phyloP scores from a whole-genome alignment of 1,140 invertebrate species.

The Choristoneura fumiferana region DNA sequence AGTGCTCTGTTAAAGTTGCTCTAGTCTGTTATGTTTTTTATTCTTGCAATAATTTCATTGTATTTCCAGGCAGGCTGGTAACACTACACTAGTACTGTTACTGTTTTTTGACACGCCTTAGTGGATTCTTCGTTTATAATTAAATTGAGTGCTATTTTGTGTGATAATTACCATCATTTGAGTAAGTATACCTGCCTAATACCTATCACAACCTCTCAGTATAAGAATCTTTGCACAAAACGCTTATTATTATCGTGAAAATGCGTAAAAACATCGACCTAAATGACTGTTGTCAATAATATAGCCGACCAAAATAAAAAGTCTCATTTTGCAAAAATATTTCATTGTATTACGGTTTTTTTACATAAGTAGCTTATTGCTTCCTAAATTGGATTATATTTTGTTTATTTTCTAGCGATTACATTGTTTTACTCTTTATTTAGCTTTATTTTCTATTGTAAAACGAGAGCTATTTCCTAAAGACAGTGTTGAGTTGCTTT shows the following conservation, averaged over 20 bases:
- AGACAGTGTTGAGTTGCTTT: background rate
- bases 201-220: background rate
- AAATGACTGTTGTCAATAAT: slow-evolving; percentile 15
- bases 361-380: background rate
- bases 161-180: slow-evolving; percentile 8
- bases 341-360: background rate
- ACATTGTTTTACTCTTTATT: background rate
- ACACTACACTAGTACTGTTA: background rate
- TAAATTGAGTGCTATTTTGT: slow-evolving; percentile 12
- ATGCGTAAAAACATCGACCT: background rate
- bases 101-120: slow-evolving; percentile 17
- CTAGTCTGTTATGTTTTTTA: too few relatives aligned
- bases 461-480: background rate
- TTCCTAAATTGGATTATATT: slow-evolving; percentile 1
- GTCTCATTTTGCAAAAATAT: background rate
- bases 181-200: background rate
- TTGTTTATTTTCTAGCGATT: slow-evolving; percentile 14
- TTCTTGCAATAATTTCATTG: too few relatives aligned
- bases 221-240: background rate
- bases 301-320: background rate
- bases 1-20: too few relatives aligned
- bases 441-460: too few relatives aligned
- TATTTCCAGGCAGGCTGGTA: too few relatives aligned
- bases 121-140: slow-evolving; percentile 4
- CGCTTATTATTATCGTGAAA: background rate